Base-by-base conservation (phyloP, 2,888 invertebrate genomes). In the Pachliopta kotzebuea region DNA sequence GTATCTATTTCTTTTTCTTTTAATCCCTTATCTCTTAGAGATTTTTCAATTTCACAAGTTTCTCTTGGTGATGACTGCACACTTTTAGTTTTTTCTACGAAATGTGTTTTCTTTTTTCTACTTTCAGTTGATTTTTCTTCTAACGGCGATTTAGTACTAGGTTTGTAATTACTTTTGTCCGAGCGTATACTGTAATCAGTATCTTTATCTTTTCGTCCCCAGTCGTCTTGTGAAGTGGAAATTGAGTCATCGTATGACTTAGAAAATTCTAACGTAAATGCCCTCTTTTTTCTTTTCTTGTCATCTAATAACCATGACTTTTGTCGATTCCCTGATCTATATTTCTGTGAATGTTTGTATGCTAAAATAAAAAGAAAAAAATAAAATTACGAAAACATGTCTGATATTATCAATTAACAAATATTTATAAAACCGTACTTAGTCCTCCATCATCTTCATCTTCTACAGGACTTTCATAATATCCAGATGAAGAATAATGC, bases 221-320 rank as follows among this genome's bases (percentile, higher is more conserved):
- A 90, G 68, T 90, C 89, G 69, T 91, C 92, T 82, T 91, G 90
- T 20, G 90, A 86, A 50, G 90, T 90, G 26, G 92, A 91, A 63
- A 92, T 90, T 26, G 88, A 86, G 81, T 93, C 93, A 80, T 92
- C 89, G 77, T 93, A 90, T 69, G 93, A 85, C 81, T 93, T 90
- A 63, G 94, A 89, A 85, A 96, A 94, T 76, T 97, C 96, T 69
- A 96, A 87, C 56, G 95, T 95, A 84, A 96, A 96, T 24, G 94
- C 94, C 78, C 95, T 95, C 85, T 95, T 95, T 76, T 94, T 94
- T 67, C 94, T 92, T 68, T 94, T 93, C 72, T 95, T 94, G 63
- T 96, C 96, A 69, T 96, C 96, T 66, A 94, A 93, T 56, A 94
- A 89, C 93, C 95, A 95, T 45, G 85, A 83, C 67, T 88, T 89